Conservation (phyloP, 2,113 vertebrate genomes). For the Pteropus alecto region DNA sequence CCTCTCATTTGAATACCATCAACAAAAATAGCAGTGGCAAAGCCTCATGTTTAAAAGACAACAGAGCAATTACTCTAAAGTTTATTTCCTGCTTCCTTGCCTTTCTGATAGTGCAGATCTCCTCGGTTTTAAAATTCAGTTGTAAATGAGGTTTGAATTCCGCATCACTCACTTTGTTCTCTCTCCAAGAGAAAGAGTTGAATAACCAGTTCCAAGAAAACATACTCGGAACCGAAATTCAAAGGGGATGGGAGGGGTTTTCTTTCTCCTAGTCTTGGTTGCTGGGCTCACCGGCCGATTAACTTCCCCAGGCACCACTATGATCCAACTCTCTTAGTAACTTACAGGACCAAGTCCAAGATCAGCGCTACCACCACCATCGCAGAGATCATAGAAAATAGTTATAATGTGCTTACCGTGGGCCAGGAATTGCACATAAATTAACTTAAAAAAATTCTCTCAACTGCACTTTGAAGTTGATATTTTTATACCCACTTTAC, state of each 20-base stretch:
- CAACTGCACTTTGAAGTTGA: rapidly evolving
- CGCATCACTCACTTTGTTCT: conserved; percentile 70
- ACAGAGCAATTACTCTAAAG: conserved; percentile 48
- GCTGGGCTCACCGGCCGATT: conserved; percentile 46
- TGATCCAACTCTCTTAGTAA: not conserved
- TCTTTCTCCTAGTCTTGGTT: conserved; percentile 61
- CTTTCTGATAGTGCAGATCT: conserved; percentile 64
- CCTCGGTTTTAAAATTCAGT: conserved; percentile 70
- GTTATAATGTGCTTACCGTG: not conserved
- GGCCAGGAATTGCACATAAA: not conserved
- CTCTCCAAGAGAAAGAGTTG: conserved; percentile 65
- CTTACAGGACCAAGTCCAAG: not conserved
- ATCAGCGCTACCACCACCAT: not conserved
- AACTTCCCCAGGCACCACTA: not conserved
- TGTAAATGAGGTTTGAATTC: conserved; percentile 74
- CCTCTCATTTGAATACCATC: conserved; percentile 63
- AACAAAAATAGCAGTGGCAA: conserved; percentile 56
- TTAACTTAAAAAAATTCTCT: not conserved
- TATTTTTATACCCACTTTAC: not conserved
- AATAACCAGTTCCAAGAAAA: conserved; percentile 65
- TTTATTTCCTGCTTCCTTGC: conserved; percentile 64
- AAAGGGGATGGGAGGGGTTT: conserved; percentile 48
- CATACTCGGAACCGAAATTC: conserved; percentile 55
- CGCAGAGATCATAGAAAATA: not conserved
- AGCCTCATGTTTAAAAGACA: conserved; percentile 57